Conservation (phyloP, 2,888 invertebrate genomes). For the Acleris holmiana region DNA sequence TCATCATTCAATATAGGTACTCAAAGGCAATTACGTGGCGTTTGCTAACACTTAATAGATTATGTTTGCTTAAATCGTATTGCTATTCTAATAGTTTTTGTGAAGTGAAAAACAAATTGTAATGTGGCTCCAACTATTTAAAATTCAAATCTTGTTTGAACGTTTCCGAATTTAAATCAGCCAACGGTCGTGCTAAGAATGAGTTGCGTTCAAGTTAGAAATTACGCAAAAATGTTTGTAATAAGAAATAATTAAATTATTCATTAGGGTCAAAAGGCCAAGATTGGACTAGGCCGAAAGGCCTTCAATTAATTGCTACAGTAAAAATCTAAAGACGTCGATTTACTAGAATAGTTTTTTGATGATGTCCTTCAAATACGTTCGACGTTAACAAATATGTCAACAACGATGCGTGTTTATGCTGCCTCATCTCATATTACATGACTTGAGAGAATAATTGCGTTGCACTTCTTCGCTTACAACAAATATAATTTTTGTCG, state of each 20-base stretch:
- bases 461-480: too few relatives aligned
- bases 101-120: neutral
- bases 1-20: neutral
- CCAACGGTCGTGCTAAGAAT: conserved; percentile 47
- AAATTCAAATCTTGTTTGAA: conserved; percentile 1
- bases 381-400: too few relatives aligned
- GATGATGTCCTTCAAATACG: too few relatives aligned
- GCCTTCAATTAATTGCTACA: too few relatives aligned
- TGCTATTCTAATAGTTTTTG: neutral
- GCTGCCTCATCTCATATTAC: conserved; percentile 9
- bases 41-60: neutral
- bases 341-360: too few relatives aligned
- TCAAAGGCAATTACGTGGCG: neutral
- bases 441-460: neutral
- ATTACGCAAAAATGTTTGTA: conserved; percentile 7
- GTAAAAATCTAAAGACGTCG: too few relatives aligned
- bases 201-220: conserved; percentile 38
- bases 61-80: neutral
- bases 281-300: too few relatives aligned
- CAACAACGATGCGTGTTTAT: neutral
- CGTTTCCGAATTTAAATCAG: conserved; percentile 32
- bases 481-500: too few relatives aligned
- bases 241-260: neutral
- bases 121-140: neutral
- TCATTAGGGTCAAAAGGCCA: too few relatives aligned